phyloP scores from a whole-genome alignment of 2,888 invertebrate genomes.

The Xestia ashworthii region DNA sequence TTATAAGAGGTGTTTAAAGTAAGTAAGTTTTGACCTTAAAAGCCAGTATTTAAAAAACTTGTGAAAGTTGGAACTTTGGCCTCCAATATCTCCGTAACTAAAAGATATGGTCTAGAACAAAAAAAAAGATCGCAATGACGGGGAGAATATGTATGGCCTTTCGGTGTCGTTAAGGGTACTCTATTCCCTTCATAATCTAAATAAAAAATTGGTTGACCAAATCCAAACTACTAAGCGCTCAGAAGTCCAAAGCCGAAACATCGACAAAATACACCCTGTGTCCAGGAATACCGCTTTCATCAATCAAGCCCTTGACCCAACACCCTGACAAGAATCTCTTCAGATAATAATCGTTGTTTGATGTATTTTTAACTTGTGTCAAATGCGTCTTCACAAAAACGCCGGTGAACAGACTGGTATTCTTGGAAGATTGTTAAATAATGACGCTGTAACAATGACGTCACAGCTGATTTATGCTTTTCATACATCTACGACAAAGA shows the following conservation, averaged over 20 bases:
- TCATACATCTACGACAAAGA: conserved; percentile 27
- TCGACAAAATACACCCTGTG: background rate
- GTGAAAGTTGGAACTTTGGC: no score
- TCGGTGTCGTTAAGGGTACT: no score
- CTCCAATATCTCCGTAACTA: no score
- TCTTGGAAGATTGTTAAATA: conserved; percentile 1
- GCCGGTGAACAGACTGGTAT: conserved; percentile 1
- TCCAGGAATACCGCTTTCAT: conserved; percentile 11
- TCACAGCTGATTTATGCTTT: conserved; percentile 18
- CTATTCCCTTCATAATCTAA: no score
- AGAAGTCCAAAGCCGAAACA: background rate
- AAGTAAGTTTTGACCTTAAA: no score
- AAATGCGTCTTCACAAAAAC: conserved; percentile 12
- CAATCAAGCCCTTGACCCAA: conserved; percentile 27
- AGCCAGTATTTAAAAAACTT: no score
- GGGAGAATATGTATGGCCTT: no score
- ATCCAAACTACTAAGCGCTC: background rate
- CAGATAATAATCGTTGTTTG: conserved; percentile 6
- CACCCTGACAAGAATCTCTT: conserved; percentile 12
- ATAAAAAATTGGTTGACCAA: no score
- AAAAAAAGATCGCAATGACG: no score
- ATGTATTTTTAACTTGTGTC: conserved; percentile 38
- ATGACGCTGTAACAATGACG: background rate
- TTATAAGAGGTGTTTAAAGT: no score
- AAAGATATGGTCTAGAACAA: no score